Evolutionary conservation across 2,797 vertebrate genomes (phyloP).

Genomic region (Tiaroga cobitis): DNA sequence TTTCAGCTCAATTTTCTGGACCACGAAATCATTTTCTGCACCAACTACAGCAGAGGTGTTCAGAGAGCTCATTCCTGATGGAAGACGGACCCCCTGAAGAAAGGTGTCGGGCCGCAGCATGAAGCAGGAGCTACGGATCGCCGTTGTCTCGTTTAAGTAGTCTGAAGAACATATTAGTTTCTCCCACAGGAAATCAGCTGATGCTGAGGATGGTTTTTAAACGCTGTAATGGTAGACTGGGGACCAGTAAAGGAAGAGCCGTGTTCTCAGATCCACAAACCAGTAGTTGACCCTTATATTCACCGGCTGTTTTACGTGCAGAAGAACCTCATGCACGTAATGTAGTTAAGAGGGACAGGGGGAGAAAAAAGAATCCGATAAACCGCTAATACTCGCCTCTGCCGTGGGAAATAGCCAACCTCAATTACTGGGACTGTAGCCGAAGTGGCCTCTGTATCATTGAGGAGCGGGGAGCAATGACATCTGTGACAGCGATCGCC

Average conservation of each 20-base stretch:
- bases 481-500: slow-evolving; percentile 32
- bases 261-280: slow-evolving; percentile 38
- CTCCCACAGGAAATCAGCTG: slow-evolving; percentile 53
- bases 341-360: slow-evolving; percentile 11
- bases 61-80: not conserved
- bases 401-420: slow-evolving; percentile 40
- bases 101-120: not conserved
- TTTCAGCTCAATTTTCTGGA: slow-evolving; percentile 8
- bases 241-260: slow-evolving; percentile 41
- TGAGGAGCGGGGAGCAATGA: slow-evolving; percentile 28
- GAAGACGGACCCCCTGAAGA: not conserved
- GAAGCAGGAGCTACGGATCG: slow-evolving; percentile 13
- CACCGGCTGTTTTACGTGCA: slow-evolving; percentile 23
- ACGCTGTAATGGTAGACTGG: slow-evolving; percentile 41
- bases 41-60: not conserved
- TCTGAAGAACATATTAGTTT: slow-evolving; percentile 22
- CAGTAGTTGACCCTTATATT: slow-evolving; percentile 36
- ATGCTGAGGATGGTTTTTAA: slow-evolving; percentile 43
- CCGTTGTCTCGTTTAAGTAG: slow-evolving; percentile 12
- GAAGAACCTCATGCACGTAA: not conserved
- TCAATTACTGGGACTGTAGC: slow-evolving; percentile 5
- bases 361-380: not conserved
- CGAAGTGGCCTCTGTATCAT: slow-evolving; percentile 29
- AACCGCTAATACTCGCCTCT: slow-evolving; percentile 23
- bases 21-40: slow-evolving; percentile 9